phyloP scores from a whole-genome alignment of 2,888 invertebrate genomes.

The Hyalella azteca region DNA sequence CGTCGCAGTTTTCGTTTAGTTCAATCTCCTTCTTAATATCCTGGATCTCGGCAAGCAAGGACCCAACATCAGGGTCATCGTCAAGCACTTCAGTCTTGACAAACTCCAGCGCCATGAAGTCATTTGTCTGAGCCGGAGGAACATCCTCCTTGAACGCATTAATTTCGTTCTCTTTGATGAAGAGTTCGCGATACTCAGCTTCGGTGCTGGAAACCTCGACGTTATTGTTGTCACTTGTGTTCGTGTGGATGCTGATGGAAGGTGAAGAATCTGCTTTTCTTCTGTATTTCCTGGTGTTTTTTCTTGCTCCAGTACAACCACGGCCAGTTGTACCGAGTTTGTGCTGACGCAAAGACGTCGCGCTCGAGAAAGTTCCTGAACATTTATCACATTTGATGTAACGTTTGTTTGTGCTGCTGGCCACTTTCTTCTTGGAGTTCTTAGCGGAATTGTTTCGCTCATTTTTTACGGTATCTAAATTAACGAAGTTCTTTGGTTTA shows the following conservation, averaged over 20 bases:
- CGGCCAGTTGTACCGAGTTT: not conserved
- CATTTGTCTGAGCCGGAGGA: no score
- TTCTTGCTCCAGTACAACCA: not conserved
- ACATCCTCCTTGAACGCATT: no score
- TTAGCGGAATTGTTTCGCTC: not conserved
- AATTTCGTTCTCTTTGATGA: not conserved
- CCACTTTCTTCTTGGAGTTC: not conserved
- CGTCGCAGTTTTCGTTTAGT: conserved; percentile 9
- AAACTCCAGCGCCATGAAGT: no score
- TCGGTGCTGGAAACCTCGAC: not conserved
- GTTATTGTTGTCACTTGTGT: not conserved
- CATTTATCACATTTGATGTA: not conserved
- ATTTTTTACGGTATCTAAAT: not conserved
- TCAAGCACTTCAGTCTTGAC: no score
- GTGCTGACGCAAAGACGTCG: conserved; percentile 1
- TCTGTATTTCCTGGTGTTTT: no score
- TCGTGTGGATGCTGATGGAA: not conserved
- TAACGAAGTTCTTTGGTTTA: not conserved
- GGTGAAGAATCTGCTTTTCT: no score
- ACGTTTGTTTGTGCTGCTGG: not conserved
- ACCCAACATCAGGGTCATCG: no score
- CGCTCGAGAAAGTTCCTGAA: not conserved
- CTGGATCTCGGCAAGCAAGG: not conserved
- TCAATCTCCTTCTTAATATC: not conserved
- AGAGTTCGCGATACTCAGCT: not conserved